Evolutionary conservation across 2,797 vertebrate genomes (phyloP), one percentile per base, ranked within the genome.

Genomic region (Clamator glandarius): DNA sequence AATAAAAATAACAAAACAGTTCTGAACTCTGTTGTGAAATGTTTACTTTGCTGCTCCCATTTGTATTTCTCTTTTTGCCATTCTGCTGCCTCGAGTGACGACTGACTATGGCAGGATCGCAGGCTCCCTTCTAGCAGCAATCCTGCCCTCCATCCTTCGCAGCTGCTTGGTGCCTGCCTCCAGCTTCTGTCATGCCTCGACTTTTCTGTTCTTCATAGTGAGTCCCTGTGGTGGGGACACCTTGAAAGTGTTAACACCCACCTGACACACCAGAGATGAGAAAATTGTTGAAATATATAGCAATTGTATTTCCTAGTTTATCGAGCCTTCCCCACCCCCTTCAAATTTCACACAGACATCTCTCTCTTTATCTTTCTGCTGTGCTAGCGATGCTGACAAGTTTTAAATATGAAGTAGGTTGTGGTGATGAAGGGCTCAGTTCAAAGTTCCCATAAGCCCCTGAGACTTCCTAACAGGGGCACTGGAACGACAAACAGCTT

Each of bases 161-260:
- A 35, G 63, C 33, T 41, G 64, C 20, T 6, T 9, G 39, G 3
- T 35, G 66, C 36, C 48, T 57, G 66, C 14, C 87, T 36, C 35
- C 1, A 4, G 16, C 6, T 69, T 46, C 7, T 15, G 21, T 41
- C 4, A 0, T 5, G 4, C 41, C 72, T 11, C 35, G 57, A 23
- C 46, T 67, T 42, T 36, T 28, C 35, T 12, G 13, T 35, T 42
- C 55, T 69, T 35, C 35, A 5, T 1, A n/a, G 42, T 0, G 3
- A 73, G 70, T 33, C 74, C 89, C 52, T 5, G n/a, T 5, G 36
- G 9, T 35, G 58, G 76, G n/a, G 54, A 44, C 33, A 46, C 46
- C 8, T 2, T 55, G 70, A 59, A 91, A 66, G 72, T 36, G 7
- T 59, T 82, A 52, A 59, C 63, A 59, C 28, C 59, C 62, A 41